phyloP scores from a whole-genome alignment of 2,797 vertebrate genomes.

The Poecile montanus region DNA sequence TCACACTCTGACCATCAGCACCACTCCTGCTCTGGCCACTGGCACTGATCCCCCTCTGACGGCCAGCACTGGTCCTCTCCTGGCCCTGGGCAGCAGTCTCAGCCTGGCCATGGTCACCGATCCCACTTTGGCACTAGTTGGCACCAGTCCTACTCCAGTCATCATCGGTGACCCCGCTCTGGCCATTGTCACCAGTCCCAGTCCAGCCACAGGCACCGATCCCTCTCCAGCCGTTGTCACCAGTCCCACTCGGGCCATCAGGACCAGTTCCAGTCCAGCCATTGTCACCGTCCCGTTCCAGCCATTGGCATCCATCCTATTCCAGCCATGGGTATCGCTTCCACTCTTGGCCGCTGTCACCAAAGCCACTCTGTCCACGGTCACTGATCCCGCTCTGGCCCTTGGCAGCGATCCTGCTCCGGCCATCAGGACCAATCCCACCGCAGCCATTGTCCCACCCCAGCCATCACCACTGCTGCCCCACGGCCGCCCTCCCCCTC shows the following conservation, averaged over 20 bases:
- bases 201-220: background rate
- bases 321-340: background rate
- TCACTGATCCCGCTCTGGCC: background rate
- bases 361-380: background rate
- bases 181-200: background rate
- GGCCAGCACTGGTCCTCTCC: background rate
- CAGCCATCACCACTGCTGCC: background rate
- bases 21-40: background rate
- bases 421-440: background rate
- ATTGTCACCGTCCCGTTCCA: background rate
- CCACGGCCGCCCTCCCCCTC: background rate
- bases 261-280: background rate
- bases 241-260: background rate
- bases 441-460: background rate
- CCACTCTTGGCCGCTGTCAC: background rate
- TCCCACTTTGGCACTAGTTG: background rate
- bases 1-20: background rate
- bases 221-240: background rate
- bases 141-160: background rate
- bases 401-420: background rate
- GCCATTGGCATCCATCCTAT: background rate
- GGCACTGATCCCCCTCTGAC: background rate
- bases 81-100: background rate
- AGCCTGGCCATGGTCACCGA: background rate
- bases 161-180: accelerated